phyloP scores from a whole-genome alignment of 1,140 invertebrate species.

The Globodera ellingtonae region DNA sequence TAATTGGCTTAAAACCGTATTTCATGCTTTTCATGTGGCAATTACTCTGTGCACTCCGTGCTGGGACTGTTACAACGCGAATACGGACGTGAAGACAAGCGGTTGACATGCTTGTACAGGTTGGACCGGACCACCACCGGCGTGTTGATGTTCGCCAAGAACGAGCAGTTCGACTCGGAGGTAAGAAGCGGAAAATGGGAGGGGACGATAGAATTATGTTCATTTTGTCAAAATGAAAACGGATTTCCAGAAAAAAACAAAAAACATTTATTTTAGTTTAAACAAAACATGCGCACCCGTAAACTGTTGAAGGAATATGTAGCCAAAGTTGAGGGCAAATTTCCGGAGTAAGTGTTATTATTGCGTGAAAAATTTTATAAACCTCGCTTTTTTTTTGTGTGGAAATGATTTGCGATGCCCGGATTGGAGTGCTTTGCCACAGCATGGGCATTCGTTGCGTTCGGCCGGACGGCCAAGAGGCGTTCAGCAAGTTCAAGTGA shows the following conservation, averaged over 20 bases:
- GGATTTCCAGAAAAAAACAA: neutral
- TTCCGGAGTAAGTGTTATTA: slow-evolving; percentile 80
- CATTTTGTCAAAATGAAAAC: slow-evolving; percentile 11
- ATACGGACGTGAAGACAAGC: slow-evolving; percentile 40
- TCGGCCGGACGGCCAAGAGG: slow-evolving; percentile 74
- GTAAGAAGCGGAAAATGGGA: slow-evolving; percentile 51
- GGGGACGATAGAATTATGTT: slow-evolving; percentile 28
- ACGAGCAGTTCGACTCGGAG: slow-evolving; percentile 16
- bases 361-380: too few species aligned
- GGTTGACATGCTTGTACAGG: slow-evolving; percentile 38
- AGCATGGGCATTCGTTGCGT: slow-evolving; percentile 94
- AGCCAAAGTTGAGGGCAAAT: slow-evolving; percentile 90
- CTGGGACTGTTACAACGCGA: slow-evolving; percentile 48
- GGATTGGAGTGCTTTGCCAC: slow-evolving; percentile 88
- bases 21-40: slow-evolving; percentile 42
- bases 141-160: slow-evolving; percentile 87
- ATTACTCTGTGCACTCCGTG: slow-evolving; percentile 59
- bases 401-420: slow-evolving; percentile 80
- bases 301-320: slow-evolving; percentile 86
- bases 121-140: slow-evolving; percentile 89
- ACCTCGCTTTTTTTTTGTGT: slow-evolving; percentile 71
- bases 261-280: slow-evolving; percentile 68
- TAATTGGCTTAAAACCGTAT: neutral
- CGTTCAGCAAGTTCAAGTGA: slow-evolving; percentile 80
- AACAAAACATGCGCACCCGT: slow-evolving; percentile 73